Evolutionary conservation across 2,888 invertebrate genomes (phyloP).

Genomic region (Rhodophaea formosa): DNA sequence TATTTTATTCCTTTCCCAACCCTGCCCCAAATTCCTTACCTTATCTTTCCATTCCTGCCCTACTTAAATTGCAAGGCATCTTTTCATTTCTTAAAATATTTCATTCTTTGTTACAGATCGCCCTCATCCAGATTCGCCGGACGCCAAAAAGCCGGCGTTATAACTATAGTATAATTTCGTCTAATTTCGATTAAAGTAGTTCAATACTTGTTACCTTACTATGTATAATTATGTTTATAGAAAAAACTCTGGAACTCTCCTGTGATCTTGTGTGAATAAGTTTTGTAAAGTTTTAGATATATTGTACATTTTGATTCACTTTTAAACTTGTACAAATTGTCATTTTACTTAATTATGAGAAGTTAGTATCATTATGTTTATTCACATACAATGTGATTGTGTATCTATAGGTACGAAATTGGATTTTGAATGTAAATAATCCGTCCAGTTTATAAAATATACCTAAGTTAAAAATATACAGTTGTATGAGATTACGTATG

Average conservation of each 20-base stretch:
- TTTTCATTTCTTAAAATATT: not conserved
- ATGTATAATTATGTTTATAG: constrained; percentile 44
- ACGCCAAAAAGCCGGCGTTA: constrained; percentile 78
- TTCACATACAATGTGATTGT: constrained; percentile 48
- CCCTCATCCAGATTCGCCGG: constrained; percentile 75
- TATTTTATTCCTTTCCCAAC: too few species aligned
- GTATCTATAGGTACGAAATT: constrained; percentile 37
- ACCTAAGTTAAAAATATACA: not conserved
- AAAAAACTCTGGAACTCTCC: constrained; percentile 78
- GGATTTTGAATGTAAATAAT: constrained; percentile 29
- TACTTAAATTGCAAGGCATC: too few species aligned
- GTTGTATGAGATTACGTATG: not conserved
- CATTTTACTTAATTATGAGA: constrained; percentile 21
- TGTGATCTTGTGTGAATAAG: constrained; percentile 75
- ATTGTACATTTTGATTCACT: constrained; percentile 32
- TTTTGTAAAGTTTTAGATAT: constrained; percentile 51
- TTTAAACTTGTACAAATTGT: constrained; percentile 39
- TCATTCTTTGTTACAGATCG: constrained; percentile 62
- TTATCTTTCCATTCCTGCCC: too few species aligned
- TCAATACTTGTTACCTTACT: constrained; percentile 67
- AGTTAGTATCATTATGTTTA: constrained; percentile 20
- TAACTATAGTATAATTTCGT: constrained; percentile 55
- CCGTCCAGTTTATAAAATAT: constrained; percentile 19
- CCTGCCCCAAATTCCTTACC: too few species aligned
- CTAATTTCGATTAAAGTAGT: constrained; percentile 43